phyloP scores from a whole-genome alignment of 1,140 invertebrate species.

The Drosophila melanogaster region Release_6_plus_ISO1_MT NT_037436.4:4433001-4433500 shows the following conservation, averaged over 20 bases:
- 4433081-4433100: conserved; percentile 53
- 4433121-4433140: conserved; percentile 43
- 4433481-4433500: conserved; percentile 42
- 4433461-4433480: conserved; percentile 86
- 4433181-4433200: conserved; percentile 38
- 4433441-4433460: conserved; percentile 99
- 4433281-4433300: conserved; percentile 60
- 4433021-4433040: conserved; percentile 76
- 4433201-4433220: conserved; percentile 53
- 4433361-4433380: conserved; percentile 99
- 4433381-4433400: conserved; percentile 98
- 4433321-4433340: conserved; percentile 99
- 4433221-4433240: conserved; percentile 59
- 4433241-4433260: conserved; percentile 49
- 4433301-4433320: conserved; percentile 99
- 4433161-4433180: conserved; percentile 27
- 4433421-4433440: conserved; percentile 99
- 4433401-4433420: conserved; percentile 97
- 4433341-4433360: conserved; percentile 98
- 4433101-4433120: conserved; percentile 63
- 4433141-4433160: conserved; percentile 49
- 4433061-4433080: conserved; percentile 55
- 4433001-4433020: conserved; percentile 55
- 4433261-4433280: conserved; percentile 42
- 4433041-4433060: conserved; percentile 76